A percentile compares a stretch with the other conserved stretches of the same genome.
These are phyloP conservation scores for Yponomeuta malinellus DNA, from an alignment of 2,888 invertebrate species.

Conservation along the genomic window DNA sequence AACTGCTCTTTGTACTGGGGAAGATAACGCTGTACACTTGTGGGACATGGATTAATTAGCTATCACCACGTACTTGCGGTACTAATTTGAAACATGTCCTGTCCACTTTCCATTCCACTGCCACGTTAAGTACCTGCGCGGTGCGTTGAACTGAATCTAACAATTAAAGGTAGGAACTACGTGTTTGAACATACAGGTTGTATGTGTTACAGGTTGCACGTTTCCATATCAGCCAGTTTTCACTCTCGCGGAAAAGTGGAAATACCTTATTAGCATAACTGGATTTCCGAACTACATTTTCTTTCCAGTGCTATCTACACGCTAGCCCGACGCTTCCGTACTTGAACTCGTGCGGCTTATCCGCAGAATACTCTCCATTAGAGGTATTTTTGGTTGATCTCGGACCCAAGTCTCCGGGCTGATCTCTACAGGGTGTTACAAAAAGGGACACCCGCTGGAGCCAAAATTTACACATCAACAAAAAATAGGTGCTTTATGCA, in stretches of 20 bases:
- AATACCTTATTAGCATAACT: not conserved
- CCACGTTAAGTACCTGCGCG: constrained; percentile 18
- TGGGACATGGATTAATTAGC: not conserved
- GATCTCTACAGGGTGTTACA: too few species aligned
- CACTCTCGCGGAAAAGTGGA: not conserved
- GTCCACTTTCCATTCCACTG: constrained; percentile 45
- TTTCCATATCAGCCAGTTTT: not conserved
- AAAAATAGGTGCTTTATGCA: too few species aligned
- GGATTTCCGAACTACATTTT: not conserved
- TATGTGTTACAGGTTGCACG: constrained; percentile 27
- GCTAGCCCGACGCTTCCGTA: not conserved
- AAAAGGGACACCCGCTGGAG: too few species aligned
- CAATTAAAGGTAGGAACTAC: constrained; percentile 46
- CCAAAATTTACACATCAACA: too few species aligned
- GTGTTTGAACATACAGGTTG: constrained; percentile 6
- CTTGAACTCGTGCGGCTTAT: not conserved
- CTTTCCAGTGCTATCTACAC: not conserved
- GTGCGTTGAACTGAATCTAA: constrained; percentile 42
- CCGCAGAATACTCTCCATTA: too few species aligned
- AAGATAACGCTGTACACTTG: not conserved
- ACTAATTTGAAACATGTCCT: not conserved
- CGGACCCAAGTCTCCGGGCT: too few species aligned
- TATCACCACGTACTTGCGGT: not conserved
- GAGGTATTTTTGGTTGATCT: too few species aligned
- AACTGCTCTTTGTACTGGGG: too few species aligned